These are phyloP conservation scores for rabbit (Oryctolagus cuniculus) DNA, from an alignment of 2,113 vertebrate species.

Conservation along the genomic window mOryCun1.1 NC_091437.1:53597001-53597500, in stretches of 20 bases:
- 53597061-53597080: conserved; percentile 62
- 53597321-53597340: background rate
- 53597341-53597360: background rate
- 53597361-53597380: background rate
- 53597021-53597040: conserved; percentile 72
- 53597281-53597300: conserved; percentile 34
- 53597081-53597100: conserved; percentile 57
- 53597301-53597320: background rate
- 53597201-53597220: conserved; percentile 34
- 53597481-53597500: conserved; percentile 81
- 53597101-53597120: conserved; percentile 23
- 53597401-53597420: background rate
- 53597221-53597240: conserved; percentile 13
- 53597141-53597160: conserved; percentile 48
- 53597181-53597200: conserved; percentile 65
- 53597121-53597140: conserved; percentile 74
- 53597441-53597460: conserved; percentile 69
- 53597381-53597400: background rate
- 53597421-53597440: conserved; percentile 56
- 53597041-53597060: conserved; percentile 66
- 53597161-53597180: conserved; percentile 44
- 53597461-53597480: conserved; percentile 76
- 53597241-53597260: conserved; percentile 45
- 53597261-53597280: background rate
- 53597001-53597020: conserved; percentile 71